Evolutionary conservation across 2,113 vertebrate genomes (phyloP).

Genomic region (Periophthalmus modestus): DNA sequence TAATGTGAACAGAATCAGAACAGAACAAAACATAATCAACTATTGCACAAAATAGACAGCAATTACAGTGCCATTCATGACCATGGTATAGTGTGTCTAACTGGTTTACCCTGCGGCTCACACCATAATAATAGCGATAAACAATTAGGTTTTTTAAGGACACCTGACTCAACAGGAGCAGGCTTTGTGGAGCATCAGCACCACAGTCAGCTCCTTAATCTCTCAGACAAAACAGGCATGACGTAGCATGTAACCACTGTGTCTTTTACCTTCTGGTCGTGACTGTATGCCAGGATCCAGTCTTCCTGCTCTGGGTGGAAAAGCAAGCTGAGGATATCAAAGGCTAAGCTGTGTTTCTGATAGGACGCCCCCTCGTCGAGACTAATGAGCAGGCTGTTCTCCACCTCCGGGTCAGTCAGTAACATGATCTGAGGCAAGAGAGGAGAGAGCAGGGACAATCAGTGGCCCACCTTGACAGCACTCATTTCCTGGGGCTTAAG

Average conservation of each 20-base stretch:
- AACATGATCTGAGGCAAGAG: constrained; percentile 86
- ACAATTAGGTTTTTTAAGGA: not conserved
- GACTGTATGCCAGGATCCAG: constrained; percentile 94
- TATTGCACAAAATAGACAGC: no score
- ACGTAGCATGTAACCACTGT: constrained; percentile 15
- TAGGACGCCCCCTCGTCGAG: constrained; percentile 94
- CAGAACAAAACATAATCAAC: no score
- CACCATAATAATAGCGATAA: not conserved
- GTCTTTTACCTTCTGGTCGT: constrained; percentile 89
- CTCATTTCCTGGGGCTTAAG: constrained; percentile 46
- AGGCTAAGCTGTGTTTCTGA: constrained; percentile 90
- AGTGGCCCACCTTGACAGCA: constrained; percentile 55
- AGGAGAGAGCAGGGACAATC: constrained; percentile 42
- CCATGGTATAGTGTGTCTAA: not conserved
- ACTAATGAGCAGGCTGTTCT: constrained; percentile 93
- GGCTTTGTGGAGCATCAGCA: not conserved
- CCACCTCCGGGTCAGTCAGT: constrained; percentile 92
- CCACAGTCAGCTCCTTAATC: not conserved
- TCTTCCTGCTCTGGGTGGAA: constrained; percentile 94
- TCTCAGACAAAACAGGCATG: not conserved
- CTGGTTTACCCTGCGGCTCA: not conserved
- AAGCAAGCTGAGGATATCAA: constrained; percentile 92
- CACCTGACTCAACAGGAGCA: not conserved
- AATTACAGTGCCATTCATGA: no score
- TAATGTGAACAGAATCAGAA: no score